Evolutionary conservation across 1,140 invertebrate genomes (phyloP).

Genomic region (Alviniconcha marisindica): DNA sequence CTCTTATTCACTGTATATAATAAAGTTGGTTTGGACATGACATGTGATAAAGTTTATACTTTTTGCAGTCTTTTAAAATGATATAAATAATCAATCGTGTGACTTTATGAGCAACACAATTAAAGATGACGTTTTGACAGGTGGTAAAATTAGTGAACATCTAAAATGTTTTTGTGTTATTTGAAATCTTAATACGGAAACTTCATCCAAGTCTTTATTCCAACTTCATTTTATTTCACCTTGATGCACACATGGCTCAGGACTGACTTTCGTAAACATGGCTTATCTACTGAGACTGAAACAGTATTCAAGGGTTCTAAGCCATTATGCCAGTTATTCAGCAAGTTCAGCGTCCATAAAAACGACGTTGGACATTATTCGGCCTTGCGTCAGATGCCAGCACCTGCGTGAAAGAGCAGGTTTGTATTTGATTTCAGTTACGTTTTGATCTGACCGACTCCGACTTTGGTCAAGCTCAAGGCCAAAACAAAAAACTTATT

Average conservation of each 20-base stretch:
- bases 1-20: not conserved
- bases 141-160: not conserved
- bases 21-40: no score
- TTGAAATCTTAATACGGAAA: not conserved
- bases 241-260: not conserved
- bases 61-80: not conserved
- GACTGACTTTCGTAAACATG: conserved; percentile 29
- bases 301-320: not conserved
- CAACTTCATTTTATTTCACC: not conserved
- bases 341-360: not conserved
- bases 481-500: no score
- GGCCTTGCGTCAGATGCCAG: not conserved
- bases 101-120: not conserved
- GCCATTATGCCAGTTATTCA: no score
- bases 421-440: no score
- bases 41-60: no score
- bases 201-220: not conserved
- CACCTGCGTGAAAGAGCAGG: not conserved
- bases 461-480: no score
- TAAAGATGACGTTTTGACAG: not conserved
- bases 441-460: no score
- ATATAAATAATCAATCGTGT: not conserved
- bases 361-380: not conserved
- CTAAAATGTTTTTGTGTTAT: not conserved
- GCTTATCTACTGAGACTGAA: not conserved